Percentiles rank a stretch among this genome's conserved stretches.
These are phyloP conservation scores for Papilio aristodemus DNA, from an alignment of 1,140 invertebrate species.

Conservation along the genomic window DNA sequence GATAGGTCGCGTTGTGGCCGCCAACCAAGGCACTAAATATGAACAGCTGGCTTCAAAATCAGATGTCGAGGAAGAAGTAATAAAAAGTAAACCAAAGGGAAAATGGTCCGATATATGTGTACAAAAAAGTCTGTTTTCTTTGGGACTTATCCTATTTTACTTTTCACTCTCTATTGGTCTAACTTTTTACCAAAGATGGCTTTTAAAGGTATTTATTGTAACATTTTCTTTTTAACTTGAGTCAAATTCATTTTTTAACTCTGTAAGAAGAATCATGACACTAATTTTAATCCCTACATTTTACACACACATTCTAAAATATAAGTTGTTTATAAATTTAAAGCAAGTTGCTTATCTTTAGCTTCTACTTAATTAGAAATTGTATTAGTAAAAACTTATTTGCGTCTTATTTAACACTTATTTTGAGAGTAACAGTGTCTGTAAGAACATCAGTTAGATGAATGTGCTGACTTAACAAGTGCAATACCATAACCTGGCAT, in stretches of 20 bases:
- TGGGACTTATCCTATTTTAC: slow-evolving; percentile 87
- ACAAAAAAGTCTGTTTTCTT: slow-evolving; percentile 64
- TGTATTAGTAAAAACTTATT: no score
- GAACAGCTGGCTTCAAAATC: slow-evolving; percentile 74
- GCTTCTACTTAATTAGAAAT: no score
- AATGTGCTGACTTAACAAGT: no score
- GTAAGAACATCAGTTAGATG: no score
- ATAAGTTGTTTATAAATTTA: no score
- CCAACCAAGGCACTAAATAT: slow-evolving; percentile 74
- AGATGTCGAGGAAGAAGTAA: slow-evolving; percentile 65
- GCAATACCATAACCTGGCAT: no score
- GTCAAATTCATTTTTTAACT: background rate
- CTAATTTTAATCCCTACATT: no score
- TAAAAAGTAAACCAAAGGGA: slow-evolving; percentile 60
- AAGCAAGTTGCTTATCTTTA: no score
- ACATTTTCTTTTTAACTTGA: slow-evolving; percentile 1
- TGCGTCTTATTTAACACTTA: no score
- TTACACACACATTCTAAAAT: no score
- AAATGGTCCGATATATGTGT: slow-evolving; percentile 69
- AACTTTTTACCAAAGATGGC: slow-evolving; percentile 98
- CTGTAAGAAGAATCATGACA: no score
- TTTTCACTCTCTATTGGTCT: slow-evolving; percentile 95
- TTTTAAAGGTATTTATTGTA: slow-evolving; percentile 87
- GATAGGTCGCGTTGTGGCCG: slow-evolving; percentile 38
- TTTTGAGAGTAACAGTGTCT: no score